These are phyloP conservation scores for Aspidiotus destructor DNA, from an alignment of 2,888 invertebrate genomes.

Conservation along the genomic window DNA sequence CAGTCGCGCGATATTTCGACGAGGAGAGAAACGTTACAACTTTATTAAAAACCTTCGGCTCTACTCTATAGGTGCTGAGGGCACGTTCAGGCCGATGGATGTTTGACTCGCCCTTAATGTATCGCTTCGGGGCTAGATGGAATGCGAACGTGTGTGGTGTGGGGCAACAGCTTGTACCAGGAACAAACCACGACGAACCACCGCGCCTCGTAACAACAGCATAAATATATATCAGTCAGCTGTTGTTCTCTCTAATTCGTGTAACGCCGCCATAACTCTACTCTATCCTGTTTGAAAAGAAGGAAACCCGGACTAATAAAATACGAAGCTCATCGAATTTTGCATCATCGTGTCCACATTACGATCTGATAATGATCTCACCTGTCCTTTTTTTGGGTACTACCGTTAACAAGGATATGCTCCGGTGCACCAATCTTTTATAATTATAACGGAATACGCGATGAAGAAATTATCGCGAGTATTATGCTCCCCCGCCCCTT, in stretches of 20 bases:
- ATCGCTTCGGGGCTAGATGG: neutral
- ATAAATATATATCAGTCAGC: neutral
- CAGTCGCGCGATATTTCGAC: neutral
- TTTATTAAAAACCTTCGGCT: neutral
- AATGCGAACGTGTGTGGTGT: neutral
- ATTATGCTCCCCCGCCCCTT: too few relatives aligned
- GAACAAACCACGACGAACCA: neutral
- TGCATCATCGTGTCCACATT: neutral
- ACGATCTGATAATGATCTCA: neutral
- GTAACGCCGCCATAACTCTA: constrained; percentile 2
- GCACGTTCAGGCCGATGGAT: neutral
- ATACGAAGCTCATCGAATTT: constrained; percentile 3
- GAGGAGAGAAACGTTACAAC: neutral
- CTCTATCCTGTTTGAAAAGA: neutral
- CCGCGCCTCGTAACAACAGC: neutral
- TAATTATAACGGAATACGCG: too few relatives aligned
- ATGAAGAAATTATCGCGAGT: too few relatives aligned
- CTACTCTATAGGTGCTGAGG: neutral
- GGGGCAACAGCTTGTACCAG: constrained; percentile 1
- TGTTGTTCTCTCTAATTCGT: constrained; percentile 1
- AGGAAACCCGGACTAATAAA: neutral
- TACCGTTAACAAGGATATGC: too few relatives aligned
- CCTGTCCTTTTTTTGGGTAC: neutral
- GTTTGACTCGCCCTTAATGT: neutral
- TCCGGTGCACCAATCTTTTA: too few relatives aligned